These are phyloP conservation scores for Peromyscus aztecus DNA, from an alignment of 2,797 vertebrate genomes.

Conservation along the genomic window DNA sequence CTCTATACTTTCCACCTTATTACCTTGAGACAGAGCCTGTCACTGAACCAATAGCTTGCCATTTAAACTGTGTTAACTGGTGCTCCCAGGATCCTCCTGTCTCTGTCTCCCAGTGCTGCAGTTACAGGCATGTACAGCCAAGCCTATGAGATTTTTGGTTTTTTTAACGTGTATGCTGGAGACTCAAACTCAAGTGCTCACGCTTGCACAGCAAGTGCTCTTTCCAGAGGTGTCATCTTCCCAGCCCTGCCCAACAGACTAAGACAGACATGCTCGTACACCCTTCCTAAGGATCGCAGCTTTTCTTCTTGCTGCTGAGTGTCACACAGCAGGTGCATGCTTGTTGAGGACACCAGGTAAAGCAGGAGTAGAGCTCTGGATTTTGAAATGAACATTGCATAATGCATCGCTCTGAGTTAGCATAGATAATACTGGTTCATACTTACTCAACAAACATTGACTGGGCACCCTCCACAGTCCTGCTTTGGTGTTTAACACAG, in stretches of 20 bases:
- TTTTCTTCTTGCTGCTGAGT: not conserved
- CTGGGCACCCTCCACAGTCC: not conserved
- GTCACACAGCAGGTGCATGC: not conserved
- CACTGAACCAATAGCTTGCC: not conserved
- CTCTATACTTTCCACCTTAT: too few species aligned
- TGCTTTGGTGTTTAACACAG: not conserved
- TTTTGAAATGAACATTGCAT: not conserved
- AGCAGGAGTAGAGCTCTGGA: slow-evolving; percentile 12
- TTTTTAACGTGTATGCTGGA: too few species aligned
- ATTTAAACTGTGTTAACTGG: not conserved
- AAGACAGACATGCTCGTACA: not conserved
- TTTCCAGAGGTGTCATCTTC: not conserved
- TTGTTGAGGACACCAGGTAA: not conserved
- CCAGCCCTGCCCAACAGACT: not conserved
- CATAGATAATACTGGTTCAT: not conserved
- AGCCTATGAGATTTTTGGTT: not conserved
- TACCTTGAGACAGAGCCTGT: not conserved
- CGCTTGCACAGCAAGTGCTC: not conserved
- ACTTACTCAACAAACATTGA: not conserved
- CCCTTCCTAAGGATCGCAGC: not conserved
- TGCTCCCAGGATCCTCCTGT: not conserved
- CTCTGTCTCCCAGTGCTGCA: not conserved
- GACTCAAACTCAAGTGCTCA: not conserved
- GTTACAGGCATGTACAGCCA: not conserved
- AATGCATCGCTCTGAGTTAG: not conserved